Evolutionary conservation across 2,797 vertebrate species (phyloP), one percentile per base, ranked within the genome.

Genomic region (Ptychobarbus kaznakovi): DNA sequence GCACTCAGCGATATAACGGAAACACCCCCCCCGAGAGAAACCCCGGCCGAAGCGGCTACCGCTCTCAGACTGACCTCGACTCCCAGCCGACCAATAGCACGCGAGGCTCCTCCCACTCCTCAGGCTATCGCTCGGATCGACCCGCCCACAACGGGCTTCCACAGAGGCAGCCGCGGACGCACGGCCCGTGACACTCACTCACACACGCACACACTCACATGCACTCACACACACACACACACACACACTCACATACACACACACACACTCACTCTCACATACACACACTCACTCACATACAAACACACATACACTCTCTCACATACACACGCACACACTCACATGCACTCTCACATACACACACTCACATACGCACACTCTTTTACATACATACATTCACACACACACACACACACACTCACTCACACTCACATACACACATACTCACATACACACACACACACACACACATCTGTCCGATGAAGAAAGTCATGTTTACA

Each of bases 401-500:
- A 32, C 32, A 32, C 32, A 32, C 32, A 32, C 32, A 32, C 94
- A 89, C 80, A 77, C 83, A 88, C 91, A 28, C 63, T 38, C 53
- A 49, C 70, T 40, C 16, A 78, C 81, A 25, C 28, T 2, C 32
- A 32, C 32, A 32, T 2, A 32, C 32, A 32, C 32, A 70, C 87
- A 1, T 32, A 32, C 28, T 32, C 28, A 32, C 32, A 32, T 2
- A 76, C 88, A 65, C 94, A 88, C 80, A 78, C 83, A 88, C 91
- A 65, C 63, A 44, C 53, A 44, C 70, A 44, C 16, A 78, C 77
- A 83, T 58, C 58, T 10, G 15, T 91, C 92, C 90, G 86, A 94
- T 95, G 95, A 96, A 94, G 94, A 94, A 93, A 94, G 75, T 92
- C 92, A 95, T 94, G 96, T 97, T 97, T 95, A 94, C 96, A 95